A percentile compares a stretch with the other conserved stretches of the same genome.
phyloP scores from a whole-genome alignment of 2,113 vertebrate genomes.

The Gallinago jamesoni region DNA sequence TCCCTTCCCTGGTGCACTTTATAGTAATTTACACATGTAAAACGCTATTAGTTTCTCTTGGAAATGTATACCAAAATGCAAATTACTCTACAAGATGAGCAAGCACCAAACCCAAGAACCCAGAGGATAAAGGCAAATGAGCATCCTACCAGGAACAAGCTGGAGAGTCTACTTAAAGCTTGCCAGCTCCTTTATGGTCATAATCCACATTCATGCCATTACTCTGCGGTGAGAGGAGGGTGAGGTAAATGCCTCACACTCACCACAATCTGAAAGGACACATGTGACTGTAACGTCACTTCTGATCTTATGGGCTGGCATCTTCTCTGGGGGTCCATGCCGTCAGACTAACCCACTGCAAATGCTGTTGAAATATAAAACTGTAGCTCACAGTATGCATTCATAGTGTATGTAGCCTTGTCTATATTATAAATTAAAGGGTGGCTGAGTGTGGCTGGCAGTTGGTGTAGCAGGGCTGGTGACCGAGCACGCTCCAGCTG shows the following conservation, averaged over 20 bases:
- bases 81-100: background rate
- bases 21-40: background rate
- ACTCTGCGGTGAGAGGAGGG: background rate
- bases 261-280: background rate
- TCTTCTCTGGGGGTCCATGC: background rate
- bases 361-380: background rate
- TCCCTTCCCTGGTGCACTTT: background rate
- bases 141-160: background rate
- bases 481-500: fast-evolving
- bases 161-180: background rate
- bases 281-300: background rate
- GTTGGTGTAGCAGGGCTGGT: background rate
- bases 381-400: fast-evolving
- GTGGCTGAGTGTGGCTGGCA: background rate
- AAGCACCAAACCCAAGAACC: background rate
- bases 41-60: background rate
- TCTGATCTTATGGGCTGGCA: background rate
- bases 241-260: background rate
- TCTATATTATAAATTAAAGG: background rate
- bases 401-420: fast-evolving
- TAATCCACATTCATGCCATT: background rate
- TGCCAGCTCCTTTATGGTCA: background rate
- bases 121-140: background rate
- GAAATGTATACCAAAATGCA: background rate
- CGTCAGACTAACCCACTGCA: background rate